Percentiles rank a stretch among this genome's conserved stretches.
phyloP scores from a whole-genome alignment of 2,113 vertebrate species.

The Aleadryas rufinucha region DNA sequence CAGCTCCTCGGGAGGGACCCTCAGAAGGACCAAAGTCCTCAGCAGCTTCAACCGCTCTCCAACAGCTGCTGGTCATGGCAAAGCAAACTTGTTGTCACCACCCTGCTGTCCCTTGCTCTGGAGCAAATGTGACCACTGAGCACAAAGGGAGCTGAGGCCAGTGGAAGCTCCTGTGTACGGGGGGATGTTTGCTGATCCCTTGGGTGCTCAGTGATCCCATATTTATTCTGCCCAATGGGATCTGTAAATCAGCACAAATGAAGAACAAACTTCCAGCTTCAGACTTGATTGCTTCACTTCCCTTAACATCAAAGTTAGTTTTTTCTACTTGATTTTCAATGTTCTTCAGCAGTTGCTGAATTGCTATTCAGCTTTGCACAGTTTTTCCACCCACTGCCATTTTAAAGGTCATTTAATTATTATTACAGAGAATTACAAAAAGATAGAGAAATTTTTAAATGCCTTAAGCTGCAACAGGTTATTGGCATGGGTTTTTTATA shows the following conservation, averaged over 20 bases:
- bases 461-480: conserved; percentile 20
- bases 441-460: neutral
- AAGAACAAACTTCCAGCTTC: neutral
- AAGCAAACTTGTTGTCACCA: neutral
- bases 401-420: conserved; percentile 60
- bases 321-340: neutral
- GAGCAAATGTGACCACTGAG: neutral
- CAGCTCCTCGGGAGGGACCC: fast-evolving
- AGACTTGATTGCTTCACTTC: neutral
- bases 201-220: neutral
- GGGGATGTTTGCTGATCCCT: neutral
- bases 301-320: neutral
- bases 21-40: neutral
- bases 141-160: neutral
- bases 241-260: neutral
- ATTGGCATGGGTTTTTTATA: neutral
- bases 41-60: neutral
- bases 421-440: conserved; percentile 27
- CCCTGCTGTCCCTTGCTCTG: neutral
- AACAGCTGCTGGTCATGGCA: neutral
- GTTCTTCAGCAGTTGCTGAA: neutral
- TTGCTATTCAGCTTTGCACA: neutral
- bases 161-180: neutral
- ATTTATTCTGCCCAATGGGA: neutral
- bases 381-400: conserved; percentile 19